These are phyloP conservation scores for Acanthis flammea DNA, from an alignment of 2,797 vertebrate species.

Conservation along the genomic window DNA sequence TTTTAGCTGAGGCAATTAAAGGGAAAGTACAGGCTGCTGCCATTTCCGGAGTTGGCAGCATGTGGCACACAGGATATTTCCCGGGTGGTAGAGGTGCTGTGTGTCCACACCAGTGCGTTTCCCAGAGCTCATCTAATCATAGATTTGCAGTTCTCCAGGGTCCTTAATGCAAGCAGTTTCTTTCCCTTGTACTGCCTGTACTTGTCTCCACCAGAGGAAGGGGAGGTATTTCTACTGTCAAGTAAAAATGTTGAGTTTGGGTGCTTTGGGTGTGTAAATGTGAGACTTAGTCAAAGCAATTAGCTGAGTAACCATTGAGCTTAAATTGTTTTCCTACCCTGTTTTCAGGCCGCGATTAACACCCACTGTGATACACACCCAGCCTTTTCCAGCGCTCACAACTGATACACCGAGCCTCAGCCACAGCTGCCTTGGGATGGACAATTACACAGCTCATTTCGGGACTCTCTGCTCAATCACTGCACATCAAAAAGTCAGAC, in stretches of 20 bases:
- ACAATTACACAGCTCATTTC: background rate
- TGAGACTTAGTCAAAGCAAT: slow-evolving; percentile 21
- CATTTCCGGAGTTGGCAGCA: background rate
- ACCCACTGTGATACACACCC: background rate
- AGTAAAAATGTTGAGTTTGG: background rate
- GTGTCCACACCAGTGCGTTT: background rate
- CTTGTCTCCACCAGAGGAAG: background rate
- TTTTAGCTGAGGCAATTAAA: background rate
- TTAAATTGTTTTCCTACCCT: background rate
- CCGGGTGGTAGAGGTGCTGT: fast-evolving
- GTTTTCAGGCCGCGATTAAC: slow-evolving; percentile 42
- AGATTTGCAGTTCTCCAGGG: background rate
- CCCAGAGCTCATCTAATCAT: background rate
- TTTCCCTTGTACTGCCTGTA: background rate
- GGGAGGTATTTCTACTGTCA: background rate
- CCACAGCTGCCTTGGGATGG: background rate
- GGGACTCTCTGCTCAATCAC: background rate
- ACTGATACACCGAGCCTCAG: background rate
- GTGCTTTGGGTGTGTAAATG: background rate
- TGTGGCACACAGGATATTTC: fast-evolving
- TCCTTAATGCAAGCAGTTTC: background rate
- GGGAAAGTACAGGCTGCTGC: background rate
- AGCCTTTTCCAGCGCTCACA: background rate
- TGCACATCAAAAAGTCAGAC: background rate
- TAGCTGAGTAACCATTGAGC: slow-evolving; percentile 36